Conservation (phyloP, 1,140 invertebrate genomes). For the Ceratosolen solmsi region DNA sequence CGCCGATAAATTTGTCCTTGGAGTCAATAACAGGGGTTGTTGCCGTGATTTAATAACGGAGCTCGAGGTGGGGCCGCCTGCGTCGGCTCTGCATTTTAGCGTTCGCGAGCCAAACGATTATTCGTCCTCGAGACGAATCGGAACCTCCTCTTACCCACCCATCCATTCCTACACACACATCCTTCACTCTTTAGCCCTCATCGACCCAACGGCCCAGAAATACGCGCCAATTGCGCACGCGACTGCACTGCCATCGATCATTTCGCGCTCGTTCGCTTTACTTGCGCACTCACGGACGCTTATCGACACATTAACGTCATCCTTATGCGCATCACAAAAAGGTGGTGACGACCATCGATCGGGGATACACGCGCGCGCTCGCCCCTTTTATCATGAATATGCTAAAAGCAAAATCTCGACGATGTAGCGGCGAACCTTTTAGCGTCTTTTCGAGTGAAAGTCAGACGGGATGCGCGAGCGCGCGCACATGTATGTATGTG, state of each 20-base stretch:
- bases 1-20: conserved; percentile 72
- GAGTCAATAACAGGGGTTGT: conserved; percentile 74
- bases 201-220: too few species aligned
- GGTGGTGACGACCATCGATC: background rate
- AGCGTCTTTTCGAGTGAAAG: conserved; percentile 70
- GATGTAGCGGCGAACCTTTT: conserved; percentile 72
- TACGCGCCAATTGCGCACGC: too few species aligned
- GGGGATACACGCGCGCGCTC: conserved; percentile 52
- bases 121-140: background rate
- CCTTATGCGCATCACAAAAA: conserved; percentile 19
- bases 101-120: background rate
- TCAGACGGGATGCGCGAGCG: conserved; percentile 57
- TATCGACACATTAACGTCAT: conserved; percentile 65
- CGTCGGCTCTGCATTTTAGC: background rate
- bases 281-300: conserved; percentile 56
- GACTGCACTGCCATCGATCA: background rate
- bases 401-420: conserved; percentile 74
- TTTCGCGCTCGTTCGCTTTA: background rate
- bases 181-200: too few species aligned
- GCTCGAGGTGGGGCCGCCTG: background rate
- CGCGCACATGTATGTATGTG: conserved; percentile 20
- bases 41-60: conserved; percentile 72
- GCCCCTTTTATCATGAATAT: conserved; percentile 72
- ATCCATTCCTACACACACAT: too few species aligned
- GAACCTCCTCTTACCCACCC: background rate